These are phyloP conservation scores for Etheostoma nigrum DNA, from an alignment of 2,797 vertebrate genomes.

Conservation along the genomic window DNA sequence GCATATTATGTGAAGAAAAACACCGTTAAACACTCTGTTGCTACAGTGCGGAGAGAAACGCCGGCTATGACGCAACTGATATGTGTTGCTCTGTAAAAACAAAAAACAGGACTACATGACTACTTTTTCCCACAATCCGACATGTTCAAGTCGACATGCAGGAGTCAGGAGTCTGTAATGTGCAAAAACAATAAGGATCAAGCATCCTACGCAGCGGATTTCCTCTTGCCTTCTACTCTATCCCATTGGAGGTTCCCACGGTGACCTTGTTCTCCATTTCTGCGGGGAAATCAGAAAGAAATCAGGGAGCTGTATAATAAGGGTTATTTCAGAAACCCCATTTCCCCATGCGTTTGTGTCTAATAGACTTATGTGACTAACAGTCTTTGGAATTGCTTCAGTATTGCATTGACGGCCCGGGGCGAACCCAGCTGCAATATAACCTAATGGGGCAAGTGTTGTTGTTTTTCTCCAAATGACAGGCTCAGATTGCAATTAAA, in stretches of 20 bases:
- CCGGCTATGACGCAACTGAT: slow-evolving; percentile 50
- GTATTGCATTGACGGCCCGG: no score
- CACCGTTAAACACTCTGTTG: slow-evolving; percentile 55
- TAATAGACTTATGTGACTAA: no score
- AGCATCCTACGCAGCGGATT: slow-evolving; percentile 46
- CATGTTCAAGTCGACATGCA: slow-evolving; percentile 19
- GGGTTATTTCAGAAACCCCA: no score
- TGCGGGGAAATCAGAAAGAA: slow-evolving; percentile 31
- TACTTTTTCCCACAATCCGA: slow-evolving; percentile 11
- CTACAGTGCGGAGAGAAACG: slow-evolving; percentile 55
- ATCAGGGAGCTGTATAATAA: slow-evolving; percentile 3
- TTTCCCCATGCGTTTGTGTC: no score
- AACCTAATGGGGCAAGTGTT: no score
- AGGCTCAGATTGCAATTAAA: no score
- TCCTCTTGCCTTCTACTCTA: slow-evolving; percentile 62
- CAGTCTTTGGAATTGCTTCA: no score
- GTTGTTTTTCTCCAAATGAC: no score
- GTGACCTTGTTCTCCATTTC: slow-evolving; percentile 40
- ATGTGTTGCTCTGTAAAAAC: slow-evolving; percentile 48
- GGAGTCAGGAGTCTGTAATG: slow-evolving; percentile 48
- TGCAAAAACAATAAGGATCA: slow-evolving; percentile 55
- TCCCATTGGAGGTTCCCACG: slow-evolving; percentile 69
- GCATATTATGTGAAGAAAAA: slow-evolving; percentile 68
- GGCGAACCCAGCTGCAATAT: no score
- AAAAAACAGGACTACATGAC: slow-evolving; percentile 35